Evolutionary conservation across 2,797 vertebrate genomes (phyloP), one percentile per base, ranked within the genome.

Genomic region (Pelodytes ibericus): DNA sequence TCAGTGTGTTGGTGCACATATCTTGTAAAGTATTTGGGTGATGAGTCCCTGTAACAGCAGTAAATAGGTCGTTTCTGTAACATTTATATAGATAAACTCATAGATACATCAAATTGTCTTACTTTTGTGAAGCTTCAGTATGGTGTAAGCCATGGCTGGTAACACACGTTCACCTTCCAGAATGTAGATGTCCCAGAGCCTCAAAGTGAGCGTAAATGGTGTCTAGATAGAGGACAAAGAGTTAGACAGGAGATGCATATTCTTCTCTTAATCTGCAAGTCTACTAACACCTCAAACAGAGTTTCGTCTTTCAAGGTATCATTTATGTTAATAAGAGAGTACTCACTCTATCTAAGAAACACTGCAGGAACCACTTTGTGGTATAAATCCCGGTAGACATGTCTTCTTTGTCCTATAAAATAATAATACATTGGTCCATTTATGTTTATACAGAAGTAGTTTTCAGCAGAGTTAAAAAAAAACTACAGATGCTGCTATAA

Each of bases 351-450:
- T 97, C 95, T 30, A 97, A 95, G 86, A 97, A 97, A 81, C 95
- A 97, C 82, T 97, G 96, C 24, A 97, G 88, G 86, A 97, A 97
- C 96, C 96, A 97, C 80, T 97, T 97, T 26, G 95, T 96, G 27
- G 93, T 93, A 85, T 97, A 97, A 83, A 97, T 94, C 70, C 95
- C 95, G 0, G 92, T 91, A 62, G 87, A 94, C 95, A 97, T 97
- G 89, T 96, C 94, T 80, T 97, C 95, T 80, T 92, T 92, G 85
- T 97, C 96, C 96, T 97, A 69, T 4, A 59, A 31, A 73, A 20
- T 39, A 3, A 53, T 2, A 53, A 53, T n/a, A 2, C 16, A 6
- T 7, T 18, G 11, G 15, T 39, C 36, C 36, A 39, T 8, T 13
- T 39, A 36, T 36, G 33, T 6, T 13, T 36, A 1, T 6, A 36